Conservation (phyloP, 2,888 invertebrate species). For the Conchocele bisecta region DNA sequence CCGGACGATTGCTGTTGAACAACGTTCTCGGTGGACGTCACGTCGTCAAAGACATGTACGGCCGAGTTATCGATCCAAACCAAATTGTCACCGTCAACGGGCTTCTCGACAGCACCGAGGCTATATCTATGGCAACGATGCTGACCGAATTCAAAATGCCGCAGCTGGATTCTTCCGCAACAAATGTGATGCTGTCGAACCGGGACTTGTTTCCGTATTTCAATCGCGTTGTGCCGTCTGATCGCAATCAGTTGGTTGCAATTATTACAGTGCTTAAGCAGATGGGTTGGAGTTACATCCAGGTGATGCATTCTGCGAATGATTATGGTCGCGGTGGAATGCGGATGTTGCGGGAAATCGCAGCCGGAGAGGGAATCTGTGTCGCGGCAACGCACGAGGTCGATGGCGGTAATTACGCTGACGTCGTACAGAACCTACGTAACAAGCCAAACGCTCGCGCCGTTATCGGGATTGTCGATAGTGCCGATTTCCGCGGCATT, state of each 20-base stretch:
- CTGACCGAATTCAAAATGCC: slow-evolving; percentile 85
- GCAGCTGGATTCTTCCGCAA: slow-evolving; percentile 79
- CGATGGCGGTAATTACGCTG: slow-evolving; percentile 26
- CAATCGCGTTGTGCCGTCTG: slow-evolving; percentile 69
- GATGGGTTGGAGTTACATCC: slow-evolving; percentile 82
- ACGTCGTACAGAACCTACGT: slow-evolving; percentile 58
- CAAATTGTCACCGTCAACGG: slow-evolving; percentile 70
- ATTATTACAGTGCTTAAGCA: slow-evolving; percentile 78
- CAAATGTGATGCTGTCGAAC: slow-evolving; percentile 50
- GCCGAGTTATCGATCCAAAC: slow-evolving; percentile 65
- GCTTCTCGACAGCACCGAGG: slow-evolving; percentile 53
- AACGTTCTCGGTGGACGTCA: slow-evolving; percentile 67
- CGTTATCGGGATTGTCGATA: slow-evolving; percentile 64
- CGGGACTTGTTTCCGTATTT: slow-evolving; percentile 65
- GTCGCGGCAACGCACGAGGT: slow-evolving; percentile 61
- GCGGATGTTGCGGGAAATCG: slow-evolving; percentile 42
- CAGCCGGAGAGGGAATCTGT: slow-evolving; percentile 59
- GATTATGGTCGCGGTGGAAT: slow-evolving; percentile 54
- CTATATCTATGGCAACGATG: slow-evolving; percentile 78
- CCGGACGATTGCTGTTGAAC: slow-evolving; percentile 64
- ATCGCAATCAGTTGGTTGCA: slow-evolving; percentile 68
- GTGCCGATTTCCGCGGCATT: slow-evolving; percentile 43
- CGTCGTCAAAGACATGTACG: slow-evolving; percentile 52
- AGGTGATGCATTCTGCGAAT: slow-evolving; percentile 75
- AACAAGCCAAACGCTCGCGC: slow-evolving; percentile 62